Evolutionary conservation across 92 coral and sea anemone genomes (phyloP).

Genomic region (Scolanthus callimorphus): DNA sequence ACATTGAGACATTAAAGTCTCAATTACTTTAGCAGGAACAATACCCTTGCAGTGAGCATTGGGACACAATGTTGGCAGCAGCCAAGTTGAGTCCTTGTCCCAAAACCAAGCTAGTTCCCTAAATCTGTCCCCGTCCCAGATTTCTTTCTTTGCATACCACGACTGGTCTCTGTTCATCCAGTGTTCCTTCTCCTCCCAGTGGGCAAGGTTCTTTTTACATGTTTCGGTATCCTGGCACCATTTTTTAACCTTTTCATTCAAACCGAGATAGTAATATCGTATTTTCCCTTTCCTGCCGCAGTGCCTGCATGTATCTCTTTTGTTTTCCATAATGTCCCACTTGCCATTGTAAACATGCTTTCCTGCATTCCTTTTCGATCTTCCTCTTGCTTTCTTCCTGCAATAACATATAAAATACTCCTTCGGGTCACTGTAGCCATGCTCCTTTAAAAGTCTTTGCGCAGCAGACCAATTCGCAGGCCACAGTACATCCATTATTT

Average conservation of each 20-base stretch:
- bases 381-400: constrained; percentile 3
- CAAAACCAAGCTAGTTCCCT: constrained; percentile 66
- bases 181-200: constrained; percentile 47
- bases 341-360: constrained; percentile 35
- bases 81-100: constrained; percentile 57
- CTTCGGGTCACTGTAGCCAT: constrained; percentile 53
- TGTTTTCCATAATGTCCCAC: constrained; percentile 47
- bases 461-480: constrained; percentile 67
- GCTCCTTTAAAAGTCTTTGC: constrained; percentile 55
- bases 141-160: constrained; percentile 45
- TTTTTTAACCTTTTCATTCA: constrained; percentile 32
- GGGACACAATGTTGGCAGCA: constrained; percentile 53
- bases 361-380: neutral
- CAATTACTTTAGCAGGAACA: constrained; percentile 36
- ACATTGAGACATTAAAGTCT: constrained; percentile 17
- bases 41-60: constrained; percentile 42
- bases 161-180: constrained; percentile 43
- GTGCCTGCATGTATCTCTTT: constrained; percentile 34
- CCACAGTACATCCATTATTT: constrained; percentile 55
- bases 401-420: constrained; percentile 66
- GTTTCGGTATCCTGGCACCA: constrained; percentile 15
- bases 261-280: constrained; percentile 29
- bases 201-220: constrained; percentile 42
- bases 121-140: constrained; percentile 82
- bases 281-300: constrained; percentile 32